phyloP scores from a whole-genome alignment of 92 coral and sea anemone genomes.

The Hydrozoanthus gracilis region DNA sequence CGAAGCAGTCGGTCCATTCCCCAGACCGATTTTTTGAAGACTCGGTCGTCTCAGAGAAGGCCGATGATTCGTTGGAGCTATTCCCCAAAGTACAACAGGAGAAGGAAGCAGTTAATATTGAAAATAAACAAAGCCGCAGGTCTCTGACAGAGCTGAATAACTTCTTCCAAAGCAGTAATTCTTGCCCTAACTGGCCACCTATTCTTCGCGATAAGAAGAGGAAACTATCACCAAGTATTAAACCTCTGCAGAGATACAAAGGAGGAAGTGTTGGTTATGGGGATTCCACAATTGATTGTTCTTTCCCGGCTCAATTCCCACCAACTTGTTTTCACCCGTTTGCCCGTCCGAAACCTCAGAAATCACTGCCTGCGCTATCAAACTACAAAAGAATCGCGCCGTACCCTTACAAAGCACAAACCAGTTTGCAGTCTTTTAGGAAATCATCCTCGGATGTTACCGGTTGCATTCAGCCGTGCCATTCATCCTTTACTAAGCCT shows the following conservation, averaged over 20 bases:
- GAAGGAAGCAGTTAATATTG: too few species aligned
- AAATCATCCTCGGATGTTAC: neutral
- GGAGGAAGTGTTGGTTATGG: neutral
- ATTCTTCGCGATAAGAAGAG: constrained; percentile 14
- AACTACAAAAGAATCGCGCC: constrained; percentile 29
- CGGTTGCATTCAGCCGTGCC: neutral
- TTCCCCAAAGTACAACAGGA: too few species aligned
- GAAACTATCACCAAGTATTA: constrained; percentile 4
- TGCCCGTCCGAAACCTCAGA: constrained; percentile 17
- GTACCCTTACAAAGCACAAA: neutral
- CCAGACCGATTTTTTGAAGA: constrained; percentile 11
- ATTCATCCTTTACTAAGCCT: neutral
- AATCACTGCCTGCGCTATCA: constrained; percentile 13
- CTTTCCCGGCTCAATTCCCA: neutral
- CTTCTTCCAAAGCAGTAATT: too few species aligned
- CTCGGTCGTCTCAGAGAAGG: neutral
- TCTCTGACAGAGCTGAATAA: too few species aligned
- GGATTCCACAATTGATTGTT: neutral
- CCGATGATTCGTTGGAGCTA: neutral
- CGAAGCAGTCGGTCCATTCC: neutral
- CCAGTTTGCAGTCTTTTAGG: neutral
- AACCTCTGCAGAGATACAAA: neutral
- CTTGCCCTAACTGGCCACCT: constrained; percentile 6
- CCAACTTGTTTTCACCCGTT: neutral
- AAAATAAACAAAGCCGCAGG: too few species aligned